Conservation (phyloP, 2,888 invertebrate genomes). For the Lapara coniferarum region DNA sequence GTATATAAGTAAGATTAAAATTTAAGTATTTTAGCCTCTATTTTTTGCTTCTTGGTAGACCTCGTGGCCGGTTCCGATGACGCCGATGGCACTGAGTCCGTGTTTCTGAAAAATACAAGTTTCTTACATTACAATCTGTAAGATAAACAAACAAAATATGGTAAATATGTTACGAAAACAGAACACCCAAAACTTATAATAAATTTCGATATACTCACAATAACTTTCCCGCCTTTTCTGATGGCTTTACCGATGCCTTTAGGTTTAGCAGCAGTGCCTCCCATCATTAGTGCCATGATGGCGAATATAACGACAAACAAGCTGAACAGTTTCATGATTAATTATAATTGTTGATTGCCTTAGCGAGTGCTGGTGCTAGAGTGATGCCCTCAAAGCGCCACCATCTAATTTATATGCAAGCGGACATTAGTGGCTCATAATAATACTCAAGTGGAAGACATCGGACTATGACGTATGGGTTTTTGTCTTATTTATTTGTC, state of each 20-base stretch:
- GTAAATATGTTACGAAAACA: not conserved
- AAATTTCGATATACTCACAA: constrained; percentile 30
- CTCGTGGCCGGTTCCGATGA: constrained; percentile 36
- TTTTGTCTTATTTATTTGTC: constrained; percentile 11
- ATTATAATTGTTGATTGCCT: not conserved
- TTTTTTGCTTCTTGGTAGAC: constrained; percentile 33
- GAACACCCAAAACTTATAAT: not conserved
- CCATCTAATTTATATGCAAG: constrained; percentile 12
- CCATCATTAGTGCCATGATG: constrained; percentile 24
- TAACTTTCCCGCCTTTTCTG: constrained; percentile 33
- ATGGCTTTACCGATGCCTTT: constrained; percentile 29
- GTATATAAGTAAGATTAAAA: too few relatives aligned
- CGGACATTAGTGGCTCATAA: too few relatives aligned
- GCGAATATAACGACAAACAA: constrained; percentile 23
- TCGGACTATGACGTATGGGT: not conserved
- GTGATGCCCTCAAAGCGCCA: not conserved
- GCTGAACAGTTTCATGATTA: constrained; percentile 27
- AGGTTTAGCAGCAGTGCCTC: constrained; percentile 27
- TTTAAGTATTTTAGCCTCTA: constrained; percentile 20
- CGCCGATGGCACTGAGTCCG: constrained; percentile 33
- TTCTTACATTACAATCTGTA: not conserved
- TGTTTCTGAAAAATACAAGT: constrained; percentile 33
- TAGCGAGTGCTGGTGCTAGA: not conserved
- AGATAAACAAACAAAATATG: not conserved
- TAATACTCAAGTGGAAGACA: not conserved